Conservation (phyloP, 2,113 vertebrate genomes). For the Sphyrna mokarran region DNA sequence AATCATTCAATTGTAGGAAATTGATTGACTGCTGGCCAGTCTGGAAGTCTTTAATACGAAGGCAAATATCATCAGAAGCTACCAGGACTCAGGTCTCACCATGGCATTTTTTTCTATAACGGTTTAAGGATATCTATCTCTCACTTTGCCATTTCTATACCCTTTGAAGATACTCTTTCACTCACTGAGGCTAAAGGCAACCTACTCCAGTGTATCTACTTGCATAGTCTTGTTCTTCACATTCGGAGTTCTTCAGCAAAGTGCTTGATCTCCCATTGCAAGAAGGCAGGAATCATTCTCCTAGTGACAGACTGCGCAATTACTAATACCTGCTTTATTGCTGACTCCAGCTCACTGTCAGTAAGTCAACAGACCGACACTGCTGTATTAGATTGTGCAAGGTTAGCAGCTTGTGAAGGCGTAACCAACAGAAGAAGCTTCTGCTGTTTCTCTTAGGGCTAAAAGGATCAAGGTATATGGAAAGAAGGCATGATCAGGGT, state of each 20-base stretch:
- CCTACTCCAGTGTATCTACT: neutral
- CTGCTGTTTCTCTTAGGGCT: too few species aligned
- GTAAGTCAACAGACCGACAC: neutral
- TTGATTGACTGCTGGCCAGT: too few species aligned
- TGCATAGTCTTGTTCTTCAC: neutral
- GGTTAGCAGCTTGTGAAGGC: neutral
- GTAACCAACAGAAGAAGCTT: too few species aligned
- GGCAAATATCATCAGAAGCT: neutral
- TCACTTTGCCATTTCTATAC: neutral
- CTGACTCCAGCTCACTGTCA: neutral
- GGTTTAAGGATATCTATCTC: neutral
- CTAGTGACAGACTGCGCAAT: neutral
- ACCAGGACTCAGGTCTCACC: neutral
- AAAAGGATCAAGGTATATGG: too few species aligned
- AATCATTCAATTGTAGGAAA: too few species aligned
- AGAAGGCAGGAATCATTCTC: neutral
- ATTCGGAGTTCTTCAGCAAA: neutral
- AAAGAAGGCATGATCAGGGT: too few species aligned
- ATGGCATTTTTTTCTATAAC: neutral
- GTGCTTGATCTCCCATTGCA: neutral
- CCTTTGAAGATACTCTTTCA: neutral
- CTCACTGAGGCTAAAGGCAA: neutral
- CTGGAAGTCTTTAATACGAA: too few species aligned
- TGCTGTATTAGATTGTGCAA: neutral
- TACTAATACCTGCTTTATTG: neutral